Evolutionary conservation across 2,113 vertebrate species (phyloP).

Genomic region (Chlorodrepanis virens): DNA sequence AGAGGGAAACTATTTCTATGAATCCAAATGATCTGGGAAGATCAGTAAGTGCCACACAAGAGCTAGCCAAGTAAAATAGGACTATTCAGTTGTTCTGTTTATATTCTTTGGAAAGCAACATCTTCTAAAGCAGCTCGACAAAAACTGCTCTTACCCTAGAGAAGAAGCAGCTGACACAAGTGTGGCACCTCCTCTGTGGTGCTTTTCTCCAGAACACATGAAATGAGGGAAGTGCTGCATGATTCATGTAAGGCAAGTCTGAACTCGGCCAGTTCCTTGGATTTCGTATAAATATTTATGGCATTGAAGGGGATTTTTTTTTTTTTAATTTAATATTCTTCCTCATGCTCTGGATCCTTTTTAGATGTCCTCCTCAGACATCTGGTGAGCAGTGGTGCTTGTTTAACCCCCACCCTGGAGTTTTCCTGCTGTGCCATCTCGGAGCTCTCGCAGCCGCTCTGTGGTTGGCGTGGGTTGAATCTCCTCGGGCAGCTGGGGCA

Average conservation of each 20-base stretch:
- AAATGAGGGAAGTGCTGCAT: neutral
- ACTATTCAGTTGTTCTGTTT: neutral
- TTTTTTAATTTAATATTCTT: neutral
- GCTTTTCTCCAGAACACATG: neutral
- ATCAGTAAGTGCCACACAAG: neutral
- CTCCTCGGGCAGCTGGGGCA: slow-evolving; percentile 11
- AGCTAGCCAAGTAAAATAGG: neutral
- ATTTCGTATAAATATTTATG: slow-evolving; percentile 46
- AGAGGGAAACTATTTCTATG: neutral
- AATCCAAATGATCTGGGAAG: neutral
- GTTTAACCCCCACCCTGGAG: slow-evolving; percentile 21
- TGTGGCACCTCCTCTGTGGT: neutral
- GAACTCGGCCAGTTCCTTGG: slow-evolving; percentile 22
- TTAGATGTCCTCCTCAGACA: slow-evolving; percentile 10
- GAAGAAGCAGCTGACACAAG: neutral
- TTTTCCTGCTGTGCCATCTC: slow-evolving; percentile 44
- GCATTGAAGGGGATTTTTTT: neutral
- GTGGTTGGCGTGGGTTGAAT: slow-evolving; percentile 31
- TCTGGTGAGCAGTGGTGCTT: slow-evolving; percentile 43
- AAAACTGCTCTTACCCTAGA: neutral
- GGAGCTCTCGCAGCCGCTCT: neutral
- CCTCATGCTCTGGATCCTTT: neutral
- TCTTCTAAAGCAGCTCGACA: neutral
- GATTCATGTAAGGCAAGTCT: slow-evolving; percentile 8
- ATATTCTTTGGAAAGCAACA: neutral